Evolutionary conservation across 1,140 invertebrate species (phyloP).

Genomic region (Sesamia nonagrioides): DNA sequence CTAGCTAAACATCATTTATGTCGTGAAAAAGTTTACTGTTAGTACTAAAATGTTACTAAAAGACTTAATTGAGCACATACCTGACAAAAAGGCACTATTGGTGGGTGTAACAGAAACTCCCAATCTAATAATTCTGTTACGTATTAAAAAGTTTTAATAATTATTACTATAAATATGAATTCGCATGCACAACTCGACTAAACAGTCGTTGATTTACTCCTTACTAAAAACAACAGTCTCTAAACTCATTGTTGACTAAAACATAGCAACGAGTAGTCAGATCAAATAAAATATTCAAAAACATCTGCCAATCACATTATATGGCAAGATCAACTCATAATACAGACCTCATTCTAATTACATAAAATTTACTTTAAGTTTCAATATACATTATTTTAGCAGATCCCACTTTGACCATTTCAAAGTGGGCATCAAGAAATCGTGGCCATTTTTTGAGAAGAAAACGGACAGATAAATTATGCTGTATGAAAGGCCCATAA

Average conservation of each 20-base stretch:
- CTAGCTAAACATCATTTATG: neutral
- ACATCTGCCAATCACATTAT: conserved; percentile 11
- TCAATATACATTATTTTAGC: conserved; percentile 2
- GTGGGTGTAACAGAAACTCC: conserved; percentile 4
- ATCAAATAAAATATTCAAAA: conserved; percentile 18
- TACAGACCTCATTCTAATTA: conserved; percentile 13
- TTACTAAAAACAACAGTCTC: neutral
- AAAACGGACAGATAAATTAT: neutral
- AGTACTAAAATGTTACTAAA: conserved; percentile 22
- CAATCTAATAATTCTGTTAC: conserved; percentile 13
- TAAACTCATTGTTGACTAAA: conserved; percentile 11
- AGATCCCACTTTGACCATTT: conserved; percentile 5
- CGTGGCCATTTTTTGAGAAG: neutral
- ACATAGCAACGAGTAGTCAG: neutral
- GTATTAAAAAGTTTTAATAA: neutral
- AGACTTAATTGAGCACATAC: conserved; percentile 33
- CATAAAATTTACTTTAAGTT: conserved; percentile 1
- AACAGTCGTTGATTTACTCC: conserved; percentile 9
- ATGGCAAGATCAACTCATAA: conserved; percentile 17
- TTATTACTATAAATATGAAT: neutral
- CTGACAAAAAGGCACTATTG: conserved; percentile 27
- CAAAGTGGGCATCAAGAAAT: neutral
- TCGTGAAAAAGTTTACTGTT: conserved; percentile 3
- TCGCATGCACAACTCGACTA: conserved; percentile 23
- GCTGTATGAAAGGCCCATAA: neutral